phyloP scores from a whole-genome alignment of 2,888 invertebrate genomes.

The Clunio marinus region DNA sequence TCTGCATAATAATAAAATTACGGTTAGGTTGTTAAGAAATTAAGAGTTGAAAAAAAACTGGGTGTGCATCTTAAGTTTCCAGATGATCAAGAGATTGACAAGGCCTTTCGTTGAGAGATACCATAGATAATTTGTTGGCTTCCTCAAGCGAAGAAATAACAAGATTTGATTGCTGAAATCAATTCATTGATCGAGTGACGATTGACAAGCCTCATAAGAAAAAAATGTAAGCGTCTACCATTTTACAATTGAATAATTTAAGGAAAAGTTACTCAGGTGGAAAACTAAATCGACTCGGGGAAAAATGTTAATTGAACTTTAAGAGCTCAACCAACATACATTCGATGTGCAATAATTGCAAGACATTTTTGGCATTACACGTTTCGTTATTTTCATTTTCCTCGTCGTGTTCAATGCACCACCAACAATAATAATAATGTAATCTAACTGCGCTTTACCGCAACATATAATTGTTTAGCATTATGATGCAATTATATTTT shows the following conservation, averaged over 20 bases:
- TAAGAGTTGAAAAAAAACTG: constrained; percentile 35
- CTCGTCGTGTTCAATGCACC: neutral
- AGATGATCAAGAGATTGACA: neutral
- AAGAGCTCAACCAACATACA: too few species aligned
- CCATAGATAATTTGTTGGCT: neutral
- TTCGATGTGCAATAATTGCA: neutral
- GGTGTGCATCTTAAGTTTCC: constrained; percentile 6
- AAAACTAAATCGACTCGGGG: neutral
- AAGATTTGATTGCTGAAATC: neutral
- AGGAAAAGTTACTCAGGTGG: neutral
- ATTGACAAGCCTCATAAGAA: neutral
- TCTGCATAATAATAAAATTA: constrained; percentile 37
- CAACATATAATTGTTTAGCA: constrained; percentile 21
- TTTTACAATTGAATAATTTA: neutral
- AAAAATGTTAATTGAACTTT: constrained; percentile 1
- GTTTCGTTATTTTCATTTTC: neutral
- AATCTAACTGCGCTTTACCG: neutral
- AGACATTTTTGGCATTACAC: too few species aligned
- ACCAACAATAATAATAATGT: neutral
- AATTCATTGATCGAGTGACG: too few species aligned
- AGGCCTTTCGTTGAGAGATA: too few species aligned
- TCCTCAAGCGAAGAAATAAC: constrained; percentile 1
- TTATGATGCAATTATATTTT: constrained; percentile 9
- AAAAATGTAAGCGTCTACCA: neutral
- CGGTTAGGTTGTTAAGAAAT: constrained; percentile 35